phyloP scores from a whole-genome alignment of 2,113 vertebrate genomes.

The Spea bombifrons region DNA sequence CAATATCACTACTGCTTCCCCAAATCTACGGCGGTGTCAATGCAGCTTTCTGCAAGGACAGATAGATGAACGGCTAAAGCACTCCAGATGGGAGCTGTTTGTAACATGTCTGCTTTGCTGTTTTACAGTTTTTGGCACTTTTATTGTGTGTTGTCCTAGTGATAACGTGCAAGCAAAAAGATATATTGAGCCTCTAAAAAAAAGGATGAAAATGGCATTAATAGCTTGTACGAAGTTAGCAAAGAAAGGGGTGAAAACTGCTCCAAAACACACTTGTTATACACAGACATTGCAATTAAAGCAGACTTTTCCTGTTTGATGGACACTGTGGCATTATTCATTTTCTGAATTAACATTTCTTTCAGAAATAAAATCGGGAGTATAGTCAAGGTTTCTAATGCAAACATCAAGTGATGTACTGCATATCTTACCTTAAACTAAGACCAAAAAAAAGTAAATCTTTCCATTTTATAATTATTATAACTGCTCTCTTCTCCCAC shows the following conservation, averaged over 20 bases:
- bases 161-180: slow-evolving; percentile 63
- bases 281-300: background rate
- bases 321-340: too few relatives aligned
- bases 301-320: too few relatives aligned
- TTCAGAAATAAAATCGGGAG: too few relatives aligned
- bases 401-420: too few relatives aligned
- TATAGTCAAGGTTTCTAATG: too few relatives aligned
- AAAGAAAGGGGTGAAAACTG: slow-evolving; percentile 49
- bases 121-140: slow-evolving; percentile 66
- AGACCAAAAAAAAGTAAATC: too few relatives aligned
- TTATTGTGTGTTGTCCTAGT: slow-evolving; percentile 67
- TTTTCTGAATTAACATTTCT: too few relatives aligned
- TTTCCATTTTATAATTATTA: too few relatives aligned
- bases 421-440: too few relatives aligned
- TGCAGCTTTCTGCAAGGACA: background rate
- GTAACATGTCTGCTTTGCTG: slow-evolving; percentile 58
- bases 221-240: slow-evolving; percentile 21
- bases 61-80: slow-evolving; percentile 17
- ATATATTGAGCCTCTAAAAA: slow-evolving; percentile 56
- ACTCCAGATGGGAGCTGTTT: slow-evolving; percentile 62
- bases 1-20: background rate
- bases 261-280: background rate
- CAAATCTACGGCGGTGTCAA: background rate
- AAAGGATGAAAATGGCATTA: slow-evolving; percentile 32
- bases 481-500: too few relatives aligned